Conservation (phyloP, 2,113 vertebrate species). For the Aptenodytes forsteri region DNA sequence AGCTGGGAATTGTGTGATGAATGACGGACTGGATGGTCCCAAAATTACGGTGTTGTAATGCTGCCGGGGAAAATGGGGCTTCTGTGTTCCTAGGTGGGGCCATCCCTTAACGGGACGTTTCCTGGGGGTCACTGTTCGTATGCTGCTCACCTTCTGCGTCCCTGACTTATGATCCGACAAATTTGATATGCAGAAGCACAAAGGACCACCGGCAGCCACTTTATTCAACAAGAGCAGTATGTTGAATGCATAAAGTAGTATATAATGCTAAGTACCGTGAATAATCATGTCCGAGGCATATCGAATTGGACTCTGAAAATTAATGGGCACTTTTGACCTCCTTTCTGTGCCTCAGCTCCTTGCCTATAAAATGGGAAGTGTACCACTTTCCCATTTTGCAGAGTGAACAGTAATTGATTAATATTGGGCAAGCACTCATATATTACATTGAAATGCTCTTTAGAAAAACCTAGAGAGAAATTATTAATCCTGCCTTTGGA, state of each 20-base stretch:
- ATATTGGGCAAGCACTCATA: background rate
- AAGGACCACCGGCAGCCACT: background rate
- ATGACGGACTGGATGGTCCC: background rate
- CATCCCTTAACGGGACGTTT: background rate
- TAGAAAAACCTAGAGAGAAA: background rate
- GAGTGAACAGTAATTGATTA: background rate
- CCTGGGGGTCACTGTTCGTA: background rate
- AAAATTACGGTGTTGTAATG: background rate
- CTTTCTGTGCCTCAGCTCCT: background rate
- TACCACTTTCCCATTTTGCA: background rate
- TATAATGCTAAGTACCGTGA: background rate
- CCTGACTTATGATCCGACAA: background rate
- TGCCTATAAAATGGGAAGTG: background rate
- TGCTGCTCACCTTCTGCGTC: background rate
- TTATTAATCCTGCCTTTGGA: background rate
- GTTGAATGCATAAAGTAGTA: background rate
- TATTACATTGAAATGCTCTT: background rate
- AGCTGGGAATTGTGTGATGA: background rate
- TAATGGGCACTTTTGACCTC: slow-evolving; percentile 30
- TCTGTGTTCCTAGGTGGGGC: background rate
- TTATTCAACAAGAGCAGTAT: background rate
- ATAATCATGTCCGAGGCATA: background rate
- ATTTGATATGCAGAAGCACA: background rate
- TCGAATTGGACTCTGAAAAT: background rate
- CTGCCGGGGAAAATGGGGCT: background rate